These are phyloP conservation scores for Ranitomeya variabilis DNA, from an alignment of 2,113 vertebrate species.

Conservation along the genomic window DNA sequence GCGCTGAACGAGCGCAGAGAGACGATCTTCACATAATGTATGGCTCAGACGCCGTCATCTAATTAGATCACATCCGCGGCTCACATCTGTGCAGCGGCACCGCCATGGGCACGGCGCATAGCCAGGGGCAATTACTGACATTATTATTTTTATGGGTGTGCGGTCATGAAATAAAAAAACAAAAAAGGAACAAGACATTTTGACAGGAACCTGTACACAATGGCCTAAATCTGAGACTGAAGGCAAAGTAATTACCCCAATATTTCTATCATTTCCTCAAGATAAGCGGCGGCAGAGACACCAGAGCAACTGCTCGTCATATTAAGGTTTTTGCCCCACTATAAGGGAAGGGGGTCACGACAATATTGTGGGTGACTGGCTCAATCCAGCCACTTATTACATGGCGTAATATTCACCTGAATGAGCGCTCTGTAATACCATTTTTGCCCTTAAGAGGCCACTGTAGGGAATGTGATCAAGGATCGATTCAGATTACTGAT, in stretches of 20 bases:
- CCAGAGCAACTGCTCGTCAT: too few relatives aligned
- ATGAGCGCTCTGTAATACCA: too few relatives aligned
- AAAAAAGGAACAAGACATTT: background rate
- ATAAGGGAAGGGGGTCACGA: too few relatives aligned
- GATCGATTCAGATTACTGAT: too few relatives aligned
- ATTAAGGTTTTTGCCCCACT: too few relatives aligned
- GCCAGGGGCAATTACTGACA: background rate
- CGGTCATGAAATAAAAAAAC: background rate
- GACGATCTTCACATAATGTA: slow-evolving; percentile 11
- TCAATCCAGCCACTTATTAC: too few relatives aligned
- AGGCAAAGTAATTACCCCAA: background rate
- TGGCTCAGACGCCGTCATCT: slow-evolving; percentile 5
- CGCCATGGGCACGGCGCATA: background rate
- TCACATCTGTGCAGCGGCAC: slow-evolving; percentile 19
- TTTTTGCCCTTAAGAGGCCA: too few relatives aligned
- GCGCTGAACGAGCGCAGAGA: background rate
- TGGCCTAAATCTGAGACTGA: background rate
- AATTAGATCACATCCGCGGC: slow-evolving; percentile 1
- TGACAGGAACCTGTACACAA: background rate
- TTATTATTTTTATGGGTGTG: background rate
- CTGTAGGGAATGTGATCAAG: background rate
- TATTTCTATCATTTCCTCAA: too few relatives aligned
- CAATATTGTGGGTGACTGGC: too few relatives aligned
- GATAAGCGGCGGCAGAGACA: too few relatives aligned
- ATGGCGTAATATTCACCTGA: too few relatives aligned